Base-by-base conservation (phyloP, 37 sponge, comb jelly and placozoan genomes). In the Spongia lamella region DNA sequence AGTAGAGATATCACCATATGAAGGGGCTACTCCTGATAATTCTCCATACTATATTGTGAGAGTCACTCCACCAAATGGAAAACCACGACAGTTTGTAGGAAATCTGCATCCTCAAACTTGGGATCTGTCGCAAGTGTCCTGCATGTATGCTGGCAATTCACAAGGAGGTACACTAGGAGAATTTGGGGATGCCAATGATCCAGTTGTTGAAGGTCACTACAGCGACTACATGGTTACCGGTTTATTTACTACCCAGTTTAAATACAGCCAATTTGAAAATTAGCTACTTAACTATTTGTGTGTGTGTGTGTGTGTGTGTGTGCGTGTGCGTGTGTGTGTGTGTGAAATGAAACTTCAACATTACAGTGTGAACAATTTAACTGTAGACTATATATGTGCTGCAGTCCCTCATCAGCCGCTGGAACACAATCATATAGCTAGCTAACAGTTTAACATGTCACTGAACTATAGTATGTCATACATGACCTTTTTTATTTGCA, bases 141-240 rank as follows among this genome's bases (percentile, higher is more conserved):
- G 76, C 11, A 61, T 75, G 50, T 75, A 75, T 35, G 62, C 35
- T 13, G 76, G 76, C 9, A 75, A 40, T 31, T 61, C 62, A 40
- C 76, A 75, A 43, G 76, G 76, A n/a, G 76, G 76, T 30, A 47
- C 76, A 5, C 35, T 33, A 51, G 19, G 35, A 30, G 76, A 75
- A 15, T 49, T 75, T 26, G 62, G 62, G 0, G 76, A 62, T 36
- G 43, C 51, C 1, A 75, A 59, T n/a, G 76, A 75, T 39, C 26
- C 63, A 22, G 33, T 75, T 29, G 61, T 75, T 62, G 63, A 75
- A 16, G 76, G 76, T 30, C 9, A 22, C 3, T 75, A 75, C 49
- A 36, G 31, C 32, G 50, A 75, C 27, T 75, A 75, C 30, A 22
- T 75, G 30, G 54, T 54, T 14, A 0, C 25, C 7, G 21, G 33